Evolutionary conservation across 2,888 invertebrate genomes (phyloP).

Genomic region (Penaeus monodon): DNA sequence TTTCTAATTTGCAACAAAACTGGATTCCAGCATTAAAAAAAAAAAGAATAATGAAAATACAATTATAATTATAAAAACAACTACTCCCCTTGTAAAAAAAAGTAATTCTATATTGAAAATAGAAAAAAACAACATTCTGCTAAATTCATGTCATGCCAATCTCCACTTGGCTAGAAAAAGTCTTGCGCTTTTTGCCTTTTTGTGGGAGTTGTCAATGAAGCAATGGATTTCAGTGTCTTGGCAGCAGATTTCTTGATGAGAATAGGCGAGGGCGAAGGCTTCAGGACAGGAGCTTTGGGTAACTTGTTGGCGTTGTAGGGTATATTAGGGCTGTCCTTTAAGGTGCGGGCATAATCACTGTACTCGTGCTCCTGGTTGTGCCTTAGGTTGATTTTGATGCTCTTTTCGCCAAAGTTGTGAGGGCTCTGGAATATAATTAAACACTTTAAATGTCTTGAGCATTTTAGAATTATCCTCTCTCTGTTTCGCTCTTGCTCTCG

Average conservation of each 20-base stretch:
- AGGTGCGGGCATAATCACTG: slow-evolving; percentile 44
- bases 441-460: no score
- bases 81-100: no score
- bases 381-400: slow-evolving; percentile 53
- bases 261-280: slow-evolving; percentile 44
- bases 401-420: slow-evolving; percentile 6
- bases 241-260: slow-evolving; percentile 21
- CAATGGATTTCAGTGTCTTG: slow-evolving; percentile 20
- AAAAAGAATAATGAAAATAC: no score
- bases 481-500: no score
- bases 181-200: slow-evolving; percentile 13
- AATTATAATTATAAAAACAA: no score
- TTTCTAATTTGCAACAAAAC: no score
- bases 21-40: no score
- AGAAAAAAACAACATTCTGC: no score
- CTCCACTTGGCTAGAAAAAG: slow-evolving; percentile 3
- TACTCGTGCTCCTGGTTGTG: slow-evolving; percentile 48
- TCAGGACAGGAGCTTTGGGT: slow-evolving; percentile 46
- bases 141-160: no score
- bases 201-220: slow-evolving; percentile 3
- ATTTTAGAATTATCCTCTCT: no score
- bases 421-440: no score
- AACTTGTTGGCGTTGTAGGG: slow-evolving; percentile 39
- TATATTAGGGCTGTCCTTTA: slow-evolving; percentile 42
- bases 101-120: no score